Evolutionary conservation across 1,140 invertebrate species (phyloP), one percentile per base, ranked within the genome.

Genomic region (Cryptotermes secundus): DNA sequence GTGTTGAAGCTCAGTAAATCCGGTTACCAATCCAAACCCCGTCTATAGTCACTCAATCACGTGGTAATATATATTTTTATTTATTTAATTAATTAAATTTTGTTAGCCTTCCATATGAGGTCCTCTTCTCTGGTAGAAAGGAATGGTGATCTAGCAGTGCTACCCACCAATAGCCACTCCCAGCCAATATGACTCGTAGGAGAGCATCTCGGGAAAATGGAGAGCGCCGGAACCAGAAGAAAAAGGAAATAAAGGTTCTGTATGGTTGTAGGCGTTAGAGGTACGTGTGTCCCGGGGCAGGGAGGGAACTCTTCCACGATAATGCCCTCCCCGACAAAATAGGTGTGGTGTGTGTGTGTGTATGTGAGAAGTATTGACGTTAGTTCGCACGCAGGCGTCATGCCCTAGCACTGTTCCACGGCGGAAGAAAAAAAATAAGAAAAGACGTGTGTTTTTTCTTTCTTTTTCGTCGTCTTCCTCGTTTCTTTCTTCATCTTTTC

Each of bases 311-410:
- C 14, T 49, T 72, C 59, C n/a, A 14, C n/a, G 59, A 72, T 72
- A 72, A 72, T 72, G 59, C 59, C 59, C 59, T 72, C 59, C 31
- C 59, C 59, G 59, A 72, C 59, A 72, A n/a, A 10, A 72, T 72
- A 72, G 59, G 59, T 72, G 59, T 59, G 53, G 53, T 59, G 53
- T 59, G 53, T 59, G 53, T 42, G 38, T 42, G 38, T 49, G 80
- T 82, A 31, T 45, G 42, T 82, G 81, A n/a, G 81, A 82, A 82
- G 81, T 82, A 82, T 82, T 82, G 81, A 82, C 81, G 81, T n/a
- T 24, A 72, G 19, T 36, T 14, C 81, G 9, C 38, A 82, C 81
- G 81, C 81, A 82, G 81, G 81, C 81, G 81, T 82, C 81, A 31
- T 82, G 81, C 81, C 81, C 81, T 31, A 31, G 80, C 34, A 22